These are phyloP conservation scores for Athene noctua DNA, from an alignment of 2,113 vertebrate species.

Conservation along the genomic window DNA sequence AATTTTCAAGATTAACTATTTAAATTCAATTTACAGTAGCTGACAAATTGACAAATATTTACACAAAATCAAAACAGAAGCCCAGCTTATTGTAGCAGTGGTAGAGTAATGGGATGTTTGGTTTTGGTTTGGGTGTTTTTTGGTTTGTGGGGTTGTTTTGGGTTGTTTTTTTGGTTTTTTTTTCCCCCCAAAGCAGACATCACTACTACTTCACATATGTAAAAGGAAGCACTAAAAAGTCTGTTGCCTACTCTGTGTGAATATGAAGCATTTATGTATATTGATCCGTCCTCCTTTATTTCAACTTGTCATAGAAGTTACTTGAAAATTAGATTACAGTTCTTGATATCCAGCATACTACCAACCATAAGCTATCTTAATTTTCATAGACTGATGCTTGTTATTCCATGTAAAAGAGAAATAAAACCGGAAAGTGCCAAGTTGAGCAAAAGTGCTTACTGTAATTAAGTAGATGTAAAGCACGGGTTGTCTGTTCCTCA, in stretches of 20 bases:
- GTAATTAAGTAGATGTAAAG: slow-evolving; percentile 40
- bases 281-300: not conserved
- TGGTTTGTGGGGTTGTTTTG: not conserved
- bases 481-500: not conserved
- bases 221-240: slow-evolving; percentile 34
- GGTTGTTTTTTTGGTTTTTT: not conserved
- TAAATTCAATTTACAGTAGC: slow-evolving; percentile 52
- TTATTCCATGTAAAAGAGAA: slow-evolving; percentile 19
- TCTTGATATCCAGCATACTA: not conserved
- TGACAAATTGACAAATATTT: slow-evolving; percentile 66
- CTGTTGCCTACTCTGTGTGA: not conserved
- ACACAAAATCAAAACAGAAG: slow-evolving; percentile 42
- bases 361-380: slow-evolving; percentile 19
- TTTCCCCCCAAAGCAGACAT: not conserved
- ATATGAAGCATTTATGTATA: slow-evolving; percentile 25
- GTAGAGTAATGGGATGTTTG: not conserved
- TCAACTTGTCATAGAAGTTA: slow-evolving; percentile 25
- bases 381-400: not conserved
- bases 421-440: slow-evolving; percentile 27
- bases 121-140: not conserved
- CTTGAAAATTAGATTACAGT: slow-evolving; percentile 50
- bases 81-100: slow-evolving; percentile 8
- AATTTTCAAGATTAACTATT: slow-evolving; percentile 46
- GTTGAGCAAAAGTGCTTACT: slow-evolving; percentile 34
- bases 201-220: not conserved